Percentiles rank a stretch among this genome's conserved stretches.
These are phyloP conservation scores for Cyphomyrus discorhynchus DNA, from an alignment of 2,113 vertebrate species.

Conservation along the genomic window DNA sequence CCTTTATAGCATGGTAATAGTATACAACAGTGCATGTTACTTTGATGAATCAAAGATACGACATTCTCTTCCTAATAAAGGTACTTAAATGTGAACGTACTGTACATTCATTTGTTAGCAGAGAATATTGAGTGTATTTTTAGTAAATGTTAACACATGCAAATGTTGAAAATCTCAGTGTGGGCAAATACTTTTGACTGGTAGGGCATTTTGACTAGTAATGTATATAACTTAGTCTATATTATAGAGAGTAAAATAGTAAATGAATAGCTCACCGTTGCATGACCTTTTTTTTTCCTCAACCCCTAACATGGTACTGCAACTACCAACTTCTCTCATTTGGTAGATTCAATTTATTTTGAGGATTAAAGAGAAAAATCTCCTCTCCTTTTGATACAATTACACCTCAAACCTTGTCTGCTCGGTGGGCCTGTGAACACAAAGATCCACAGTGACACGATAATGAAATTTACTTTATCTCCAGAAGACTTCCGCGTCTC, in stretches of 20 bases:
- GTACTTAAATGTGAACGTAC: too few species aligned
- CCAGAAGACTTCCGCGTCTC: neutral
- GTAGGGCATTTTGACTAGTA: neutral
- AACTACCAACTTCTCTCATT: slow-evolving; percentile 4
- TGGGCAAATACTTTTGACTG: too few species aligned
- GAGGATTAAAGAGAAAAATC: slow-evolving; percentile 21
- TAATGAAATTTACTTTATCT: slow-evolving; percentile 24
- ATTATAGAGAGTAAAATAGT: neutral
- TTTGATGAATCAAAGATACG: too few species aligned
- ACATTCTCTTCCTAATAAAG: too few species aligned
- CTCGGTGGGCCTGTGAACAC: neutral
- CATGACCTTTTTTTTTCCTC: neutral
- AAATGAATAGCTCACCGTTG: neutral
- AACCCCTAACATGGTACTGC: neutral
- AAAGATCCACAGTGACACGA: slow-evolving; percentile 12
- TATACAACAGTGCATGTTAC: too few species aligned
- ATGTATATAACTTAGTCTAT: neutral
- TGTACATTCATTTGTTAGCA: too few species aligned
- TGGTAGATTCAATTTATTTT: slow-evolving; percentile 15
- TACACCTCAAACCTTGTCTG: slow-evolving; percentile 14
- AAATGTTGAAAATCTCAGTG: too few species aligned
- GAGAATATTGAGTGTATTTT: too few species aligned
- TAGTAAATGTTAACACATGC: too few species aligned
- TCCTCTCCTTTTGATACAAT: slow-evolving; percentile 18
- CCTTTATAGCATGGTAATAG: too few species aligned